These are phyloP conservation scores for Amphimallon solstitiale DNA, from an alignment of 2,888 invertebrate genomes.

Conservation along the genomic window DNA sequence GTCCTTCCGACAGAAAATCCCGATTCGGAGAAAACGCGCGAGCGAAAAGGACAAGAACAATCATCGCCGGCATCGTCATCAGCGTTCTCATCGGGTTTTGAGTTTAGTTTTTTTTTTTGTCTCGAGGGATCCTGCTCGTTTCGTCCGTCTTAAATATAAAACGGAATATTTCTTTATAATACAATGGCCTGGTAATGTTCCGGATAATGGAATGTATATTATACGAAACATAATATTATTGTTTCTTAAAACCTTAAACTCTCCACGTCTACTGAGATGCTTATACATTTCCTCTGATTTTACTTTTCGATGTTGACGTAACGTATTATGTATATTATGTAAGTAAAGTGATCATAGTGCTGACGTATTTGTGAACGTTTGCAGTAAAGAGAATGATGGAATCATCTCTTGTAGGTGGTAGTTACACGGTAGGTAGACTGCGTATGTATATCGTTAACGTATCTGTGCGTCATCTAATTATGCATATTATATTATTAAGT, in stretches of 20 bases:
- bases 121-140: conserved; percentile 36
- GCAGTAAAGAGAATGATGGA: background rate
- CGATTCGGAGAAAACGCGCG: conserved; percentile 2
- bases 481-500: conserved; percentile 21
- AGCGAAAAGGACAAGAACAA: background rate
- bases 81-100: background rate
- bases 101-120: no score
- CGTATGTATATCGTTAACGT: conserved; percentile 7
- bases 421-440: background rate
- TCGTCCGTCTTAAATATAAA: conserved; percentile 46
- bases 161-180: conserved; percentile 54
- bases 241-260: conserved; percentile 63
- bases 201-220: conserved; percentile 62
- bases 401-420: no score
- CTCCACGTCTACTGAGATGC: conserved; percentile 38
- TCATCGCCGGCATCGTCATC: no score
- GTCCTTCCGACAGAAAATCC: conserved; percentile 27
- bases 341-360: background rate
- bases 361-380: background rate
- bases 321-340: background rate
- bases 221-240: conserved; percentile 64
- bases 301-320: conserved; percentile 41
- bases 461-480: background rate
- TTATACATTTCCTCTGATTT: conserved; percentile 44
- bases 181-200: conserved; percentile 44